A percentile compares a stretch with the other conserved stretches of the same genome.
phyloP scores from a whole-genome alignment of 2,797 vertebrate species.

The Pseudochirops cupreus region DNA sequence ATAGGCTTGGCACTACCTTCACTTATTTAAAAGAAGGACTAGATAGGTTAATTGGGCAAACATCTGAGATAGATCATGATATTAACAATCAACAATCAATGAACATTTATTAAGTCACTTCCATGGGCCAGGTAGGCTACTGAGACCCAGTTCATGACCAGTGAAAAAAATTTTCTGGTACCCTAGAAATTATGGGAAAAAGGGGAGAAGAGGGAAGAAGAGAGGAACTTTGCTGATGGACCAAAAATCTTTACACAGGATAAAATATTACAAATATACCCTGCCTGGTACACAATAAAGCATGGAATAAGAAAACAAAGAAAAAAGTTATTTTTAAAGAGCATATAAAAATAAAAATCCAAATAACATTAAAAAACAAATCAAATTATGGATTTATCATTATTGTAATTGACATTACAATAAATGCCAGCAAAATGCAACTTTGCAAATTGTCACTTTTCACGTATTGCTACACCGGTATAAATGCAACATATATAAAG shows the following conservation, averaged over 20 bases:
- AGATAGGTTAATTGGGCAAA: conserved; percentile 40
- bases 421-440: background rate
- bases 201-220: background rate
- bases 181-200: background rate
- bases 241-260: background rate
- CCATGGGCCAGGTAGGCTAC: background rate
- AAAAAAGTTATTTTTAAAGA: background rate
- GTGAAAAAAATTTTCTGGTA: background rate
- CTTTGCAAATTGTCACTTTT: background rate
- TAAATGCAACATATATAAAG: background rate
- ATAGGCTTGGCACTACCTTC: conserved; percentile 42
- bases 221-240: background rate
- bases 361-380: background rate
- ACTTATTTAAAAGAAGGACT: conserved; percentile 56
- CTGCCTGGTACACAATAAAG: background rate
- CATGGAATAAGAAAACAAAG: background rate
- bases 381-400: background rate
- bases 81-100: background rate
- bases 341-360: background rate
- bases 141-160: background rate
- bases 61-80: background rate
- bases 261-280: background rate
- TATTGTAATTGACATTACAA: background rate
- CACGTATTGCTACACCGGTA: background rate
- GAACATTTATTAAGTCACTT: background rate